Percentiles rank a stretch among this genome's conserved stretches.
Evolutionary conservation across 2,113 vertebrate species (phyloP).

Genomic region (Cryptomyrus ogoouensis): DNA sequence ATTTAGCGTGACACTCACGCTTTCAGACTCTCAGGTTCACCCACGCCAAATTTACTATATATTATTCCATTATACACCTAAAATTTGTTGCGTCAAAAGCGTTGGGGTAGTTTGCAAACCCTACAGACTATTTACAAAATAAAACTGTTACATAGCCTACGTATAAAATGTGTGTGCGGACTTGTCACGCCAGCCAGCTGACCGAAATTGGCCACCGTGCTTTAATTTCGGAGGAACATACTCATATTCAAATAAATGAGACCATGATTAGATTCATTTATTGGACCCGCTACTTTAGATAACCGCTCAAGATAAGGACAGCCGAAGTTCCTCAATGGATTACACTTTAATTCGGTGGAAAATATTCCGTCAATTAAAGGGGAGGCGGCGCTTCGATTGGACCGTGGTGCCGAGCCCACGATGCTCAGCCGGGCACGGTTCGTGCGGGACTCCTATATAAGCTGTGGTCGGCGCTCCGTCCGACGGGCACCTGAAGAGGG

Average conservation of each 20-base stretch:
- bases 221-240: neutral
- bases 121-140: neutral
- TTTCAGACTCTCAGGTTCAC: neutral
- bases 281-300: neutral
- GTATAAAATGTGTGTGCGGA: neutral
- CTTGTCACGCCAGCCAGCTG: too few species aligned
- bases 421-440: neutral
- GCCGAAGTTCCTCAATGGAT: neutral
- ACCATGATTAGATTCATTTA: neutral
- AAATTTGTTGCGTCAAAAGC: neutral
- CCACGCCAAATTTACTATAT: too few species aligned
- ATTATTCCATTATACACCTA: neutral
- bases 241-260: neutral
- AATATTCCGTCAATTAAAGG: conserved; percentile 19
- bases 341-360: conserved; percentile 11
- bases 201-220: neutral
- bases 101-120: neutral
- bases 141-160: neutral
- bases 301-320: conserved; percentile 5
- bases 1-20: neutral
- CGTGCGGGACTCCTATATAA: conserved; percentile 14
- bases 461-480: neutral
- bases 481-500: neutral
- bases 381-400: conserved; percentile 46
- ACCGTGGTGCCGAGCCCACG: conserved; percentile 24